Percentiles rank a stretch among this genome's conserved stretches.
Evolutionary conservation across 2,888 invertebrate genomes (phyloP).

Genomic region (Polietes domitor): DNA sequence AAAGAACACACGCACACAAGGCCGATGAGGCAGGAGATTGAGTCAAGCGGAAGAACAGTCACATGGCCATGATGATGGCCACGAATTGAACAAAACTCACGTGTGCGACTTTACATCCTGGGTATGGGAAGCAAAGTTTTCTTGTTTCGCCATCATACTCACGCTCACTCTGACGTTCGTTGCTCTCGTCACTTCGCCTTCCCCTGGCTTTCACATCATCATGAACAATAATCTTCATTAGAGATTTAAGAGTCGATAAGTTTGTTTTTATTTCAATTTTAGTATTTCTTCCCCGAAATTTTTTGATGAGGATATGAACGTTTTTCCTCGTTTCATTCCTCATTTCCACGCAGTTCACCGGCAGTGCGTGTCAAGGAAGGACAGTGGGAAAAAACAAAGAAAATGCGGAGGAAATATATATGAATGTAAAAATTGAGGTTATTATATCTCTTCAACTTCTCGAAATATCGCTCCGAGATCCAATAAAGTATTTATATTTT

Average conservation of each 20-base stretch:
- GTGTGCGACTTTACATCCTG: conserved; percentile 31
- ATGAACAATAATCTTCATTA: conserved; percentile 50
- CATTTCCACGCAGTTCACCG: background rate
- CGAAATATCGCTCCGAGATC: no score
- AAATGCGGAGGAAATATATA: no score
- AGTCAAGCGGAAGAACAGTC: background rate
- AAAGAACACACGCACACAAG: background rate
- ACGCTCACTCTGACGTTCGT: background rate
- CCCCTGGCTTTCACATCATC: background rate
- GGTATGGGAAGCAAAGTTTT: conserved; percentile 8
- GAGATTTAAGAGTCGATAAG: conserved; percentile 55
- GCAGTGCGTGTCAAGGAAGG: conserved; percentile 14
- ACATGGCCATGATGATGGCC: background rate
- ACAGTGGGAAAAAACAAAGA: no score
- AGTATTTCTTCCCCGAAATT: background rate
- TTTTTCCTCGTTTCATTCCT: background rate
- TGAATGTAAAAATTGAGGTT: no score
- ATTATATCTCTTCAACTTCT: no score
- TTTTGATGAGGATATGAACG: conserved; percentile 19
- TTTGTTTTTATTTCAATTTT: conserved; percentile 36
- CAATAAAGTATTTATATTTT: no score
- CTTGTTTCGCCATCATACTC: conserved; percentile 12
- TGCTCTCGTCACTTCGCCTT: background rate
- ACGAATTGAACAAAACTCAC: conserved; percentile 23
- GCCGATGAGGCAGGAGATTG: background rate